Evolutionary conservation across 2,113 vertebrate genomes (phyloP).

Genomic region (Aptenodytes forsteri): DNA sequence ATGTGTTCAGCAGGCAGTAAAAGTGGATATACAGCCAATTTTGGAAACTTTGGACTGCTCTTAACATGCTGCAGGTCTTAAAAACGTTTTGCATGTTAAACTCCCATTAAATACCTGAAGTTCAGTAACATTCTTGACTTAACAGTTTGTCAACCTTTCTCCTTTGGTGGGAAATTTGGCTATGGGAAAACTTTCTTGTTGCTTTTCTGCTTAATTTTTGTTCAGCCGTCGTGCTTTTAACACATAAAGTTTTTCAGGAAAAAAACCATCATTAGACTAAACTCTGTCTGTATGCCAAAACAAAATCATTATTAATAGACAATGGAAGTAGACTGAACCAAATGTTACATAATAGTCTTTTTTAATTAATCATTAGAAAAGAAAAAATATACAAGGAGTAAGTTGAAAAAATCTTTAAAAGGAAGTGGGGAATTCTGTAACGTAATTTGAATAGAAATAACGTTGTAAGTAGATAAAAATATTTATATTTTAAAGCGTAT

Average conservation of each 20-base stretch:
- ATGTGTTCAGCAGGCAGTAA: background rate
- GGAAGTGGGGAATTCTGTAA: background rate
- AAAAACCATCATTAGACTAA: background rate
- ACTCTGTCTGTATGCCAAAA: background rate
- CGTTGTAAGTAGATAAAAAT: background rate
- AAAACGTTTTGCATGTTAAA: background rate
- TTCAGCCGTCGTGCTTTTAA: background rate
- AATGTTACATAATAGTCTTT: background rate
- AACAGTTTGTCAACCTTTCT: background rate
- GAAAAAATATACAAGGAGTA: background rate
- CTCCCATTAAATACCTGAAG: background rate
- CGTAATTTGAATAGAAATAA: background rate
- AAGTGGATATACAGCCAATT: background rate
- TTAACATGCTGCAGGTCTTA: background rate
- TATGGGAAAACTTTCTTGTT: background rate
- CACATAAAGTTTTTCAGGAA: background rate
- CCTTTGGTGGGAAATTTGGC: background rate
- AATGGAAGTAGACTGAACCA: background rate
- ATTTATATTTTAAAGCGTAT: background rate
- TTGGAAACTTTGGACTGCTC: background rate
- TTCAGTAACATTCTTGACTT: background rate
- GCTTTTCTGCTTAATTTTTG: background rate
- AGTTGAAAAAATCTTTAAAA: background rate
- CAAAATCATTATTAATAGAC: background rate
- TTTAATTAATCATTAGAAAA: conserved; percentile 1